Conservation (phyloP, 2,113 vertebrate species). For the Mandrillus leucophaeus region DNA sequence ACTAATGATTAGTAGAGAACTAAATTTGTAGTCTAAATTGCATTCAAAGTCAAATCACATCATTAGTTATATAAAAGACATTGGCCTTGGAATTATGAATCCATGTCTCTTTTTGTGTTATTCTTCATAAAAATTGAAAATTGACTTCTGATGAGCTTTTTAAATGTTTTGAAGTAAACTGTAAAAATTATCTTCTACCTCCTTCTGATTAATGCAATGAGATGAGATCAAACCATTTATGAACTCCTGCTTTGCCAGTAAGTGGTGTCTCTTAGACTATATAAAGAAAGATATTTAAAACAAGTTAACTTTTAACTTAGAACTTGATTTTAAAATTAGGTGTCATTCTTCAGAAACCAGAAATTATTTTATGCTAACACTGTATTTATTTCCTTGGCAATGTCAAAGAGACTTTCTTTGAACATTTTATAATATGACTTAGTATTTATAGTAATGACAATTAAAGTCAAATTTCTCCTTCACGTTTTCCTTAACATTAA, state of each 20-base stretch:
- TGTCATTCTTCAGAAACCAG: slow-evolving; percentile 28
- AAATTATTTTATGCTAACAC: slow-evolving; percentile 29
- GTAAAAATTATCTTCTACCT: slow-evolving; percentile 6
- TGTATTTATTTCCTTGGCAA: slow-evolving; percentile 53
- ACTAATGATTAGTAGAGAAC: neutral
- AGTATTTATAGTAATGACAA: slow-evolving; percentile 26
- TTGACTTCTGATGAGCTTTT: slow-evolving; percentile 11
- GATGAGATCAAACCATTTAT: neutral
- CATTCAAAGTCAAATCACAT: neutral
- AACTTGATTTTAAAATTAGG: slow-evolving; percentile 34
- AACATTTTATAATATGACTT: slow-evolving; percentile 37
- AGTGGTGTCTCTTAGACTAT: neutral
- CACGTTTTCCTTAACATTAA: slow-evolving; percentile 51
- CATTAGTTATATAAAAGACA: neutral
- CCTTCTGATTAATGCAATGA: neutral
- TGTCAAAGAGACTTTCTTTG: slow-evolving; percentile 36
- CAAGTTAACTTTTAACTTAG: slow-evolving; percentile 20
- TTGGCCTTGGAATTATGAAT: neutral
- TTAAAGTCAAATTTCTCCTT: slow-evolving; percentile 53
- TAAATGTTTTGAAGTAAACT: slow-evolving; percentile 18
- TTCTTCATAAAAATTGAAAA: slow-evolving; percentile 25
- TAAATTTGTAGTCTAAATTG: neutral
- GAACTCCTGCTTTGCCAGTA: neutral
- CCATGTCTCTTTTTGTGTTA: neutral
- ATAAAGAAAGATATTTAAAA: neutral